Percentiles rank a stretch among this genome's conserved stretches.
phyloP scores from a whole-genome alignment of 2,797 vertebrate species.

The Gadopsis bispinosus region DNA sequence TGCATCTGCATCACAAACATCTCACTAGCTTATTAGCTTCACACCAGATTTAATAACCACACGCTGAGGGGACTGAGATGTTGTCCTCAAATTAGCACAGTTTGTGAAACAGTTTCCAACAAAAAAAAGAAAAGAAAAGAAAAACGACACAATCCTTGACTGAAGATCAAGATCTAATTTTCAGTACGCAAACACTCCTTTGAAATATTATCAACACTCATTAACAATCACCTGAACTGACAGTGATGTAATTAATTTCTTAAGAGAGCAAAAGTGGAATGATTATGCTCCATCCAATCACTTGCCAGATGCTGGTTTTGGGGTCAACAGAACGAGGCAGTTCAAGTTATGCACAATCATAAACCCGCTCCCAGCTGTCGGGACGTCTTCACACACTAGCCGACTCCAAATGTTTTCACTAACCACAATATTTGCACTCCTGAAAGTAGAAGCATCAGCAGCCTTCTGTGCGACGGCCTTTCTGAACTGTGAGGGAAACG shows the following conservation, averaged over 20 bases:
- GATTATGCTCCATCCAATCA: constrained; percentile 56
- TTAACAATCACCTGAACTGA: constrained; percentile 54
- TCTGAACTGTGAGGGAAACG: constrained; percentile 58
- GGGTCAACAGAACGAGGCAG: constrained; percentile 65
- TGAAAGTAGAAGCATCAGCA: constrained; percentile 75
- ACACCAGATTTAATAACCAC: constrained; percentile 8
- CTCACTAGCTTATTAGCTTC: neutral
- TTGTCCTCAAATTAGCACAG: constrained; percentile 15
- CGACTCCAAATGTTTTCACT: constrained; percentile 63
- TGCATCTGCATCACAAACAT: constrained; percentile 14
- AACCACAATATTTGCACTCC: constrained; percentile 77
- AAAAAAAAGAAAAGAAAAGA: neutral
- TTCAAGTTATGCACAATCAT: constrained; percentile 73
- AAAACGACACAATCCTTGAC: neutral
- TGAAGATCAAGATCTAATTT: constrained; percentile 8
- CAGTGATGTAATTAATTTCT: constrained; percentile 50
- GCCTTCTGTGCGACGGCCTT: constrained; percentile 58
- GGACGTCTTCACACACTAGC: constrained; percentile 61
- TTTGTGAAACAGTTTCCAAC: constrained; percentile 4
- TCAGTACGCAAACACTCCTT: constrained; percentile 14
- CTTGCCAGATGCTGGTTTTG: constrained; percentile 48
- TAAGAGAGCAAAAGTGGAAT: constrained; percentile 43
- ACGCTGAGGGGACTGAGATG: neutral
- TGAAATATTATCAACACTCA: constrained; percentile 30
- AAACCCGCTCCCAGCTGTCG: constrained; percentile 66